A percentile compares a stretch with the other conserved stretches of the same genome.
Conservation (phyloP, 2,113 vertebrate genomes). For the Oncorhynchus masou region DNA sequence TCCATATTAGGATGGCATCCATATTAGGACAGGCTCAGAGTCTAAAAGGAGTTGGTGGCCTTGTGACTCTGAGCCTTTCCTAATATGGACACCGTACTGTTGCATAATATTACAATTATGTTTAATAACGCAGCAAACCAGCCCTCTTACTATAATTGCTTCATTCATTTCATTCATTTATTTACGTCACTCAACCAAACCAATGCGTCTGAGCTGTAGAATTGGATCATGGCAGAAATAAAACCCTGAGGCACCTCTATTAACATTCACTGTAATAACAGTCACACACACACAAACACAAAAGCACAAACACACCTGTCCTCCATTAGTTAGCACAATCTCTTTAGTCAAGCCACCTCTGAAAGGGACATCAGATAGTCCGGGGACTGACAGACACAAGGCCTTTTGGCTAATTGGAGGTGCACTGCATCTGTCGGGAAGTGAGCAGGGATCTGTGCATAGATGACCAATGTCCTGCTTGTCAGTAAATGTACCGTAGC, state of each 20-base stretch:
- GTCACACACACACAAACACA: neutral
- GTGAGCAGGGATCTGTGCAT: neutral
- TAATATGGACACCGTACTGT: slow-evolving; percentile 17
- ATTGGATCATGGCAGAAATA: too few species aligned
- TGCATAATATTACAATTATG: too few species aligned
- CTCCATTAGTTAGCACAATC: slow-evolving; percentile 34
- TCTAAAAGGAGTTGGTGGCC: neutral
- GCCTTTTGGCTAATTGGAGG: slow-evolving; percentile 37
- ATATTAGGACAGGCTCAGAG: slow-evolving; percentile 21
- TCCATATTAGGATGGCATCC: too few species aligned
- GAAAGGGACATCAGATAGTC: slow-evolving; percentile 47
- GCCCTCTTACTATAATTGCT: too few species aligned
- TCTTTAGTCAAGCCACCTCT: slow-evolving; percentile 56
- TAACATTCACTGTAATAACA: too few species aligned
- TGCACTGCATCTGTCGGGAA: slow-evolving; percentile 7
- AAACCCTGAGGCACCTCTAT: too few species aligned
- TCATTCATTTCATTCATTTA: slow-evolving; percentile 26
- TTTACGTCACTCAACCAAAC: slow-evolving; percentile 18
- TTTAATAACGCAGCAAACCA: too few species aligned
- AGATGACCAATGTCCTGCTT: slow-evolving; percentile 34
- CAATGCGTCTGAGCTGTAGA: too few species aligned
- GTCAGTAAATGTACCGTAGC: slow-evolving; percentile 27
- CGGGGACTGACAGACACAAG: slow-evolving; percentile 52
- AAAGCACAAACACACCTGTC: slow-evolving; percentile 28
- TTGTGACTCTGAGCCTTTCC: too few species aligned